These are phyloP conservation scores for Zaprionus lachaisei DNA, from an alignment of 1,140 invertebrate species.

Conservation along the genomic window DNA sequence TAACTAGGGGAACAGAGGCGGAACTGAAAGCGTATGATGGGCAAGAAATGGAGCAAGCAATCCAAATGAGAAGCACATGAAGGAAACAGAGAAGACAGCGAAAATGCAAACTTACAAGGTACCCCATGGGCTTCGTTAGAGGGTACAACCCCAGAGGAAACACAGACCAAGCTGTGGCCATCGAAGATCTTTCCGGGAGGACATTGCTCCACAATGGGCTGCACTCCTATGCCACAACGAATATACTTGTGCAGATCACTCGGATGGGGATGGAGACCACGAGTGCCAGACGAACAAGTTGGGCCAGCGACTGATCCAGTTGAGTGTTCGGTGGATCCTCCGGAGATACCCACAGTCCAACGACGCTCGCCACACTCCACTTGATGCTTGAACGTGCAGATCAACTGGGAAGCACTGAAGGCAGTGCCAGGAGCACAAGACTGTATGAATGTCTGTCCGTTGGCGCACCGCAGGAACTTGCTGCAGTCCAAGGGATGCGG, in stretches of 20 bases:
- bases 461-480: conserved; percentile 88
- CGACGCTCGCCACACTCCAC: conserved; percentile 83
- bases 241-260: conserved; percentile 87
- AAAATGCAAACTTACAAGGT: conserved; percentile 53
- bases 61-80: conserved; percentile 54
- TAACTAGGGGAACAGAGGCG: conserved; percentile 47
- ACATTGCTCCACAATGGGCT: conserved; percentile 86
- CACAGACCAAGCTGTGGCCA: conserved; percentile 86
- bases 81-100: background rate
- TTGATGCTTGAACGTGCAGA: conserved; percentile 88
- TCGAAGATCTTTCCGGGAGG: conserved; percentile 88
- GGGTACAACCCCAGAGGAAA: conserved; percentile 85
- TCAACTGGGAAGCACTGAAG: conserved; percentile 86
- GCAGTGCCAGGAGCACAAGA: conserved; percentile 88
- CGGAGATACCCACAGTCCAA: background rate
- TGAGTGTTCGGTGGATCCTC: background rate
- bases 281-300: conserved; percentile 51
- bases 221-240: conserved; percentile 86
- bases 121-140: conserved; percentile 55
- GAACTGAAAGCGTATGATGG: conserved; percentile 40
- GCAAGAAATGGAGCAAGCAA: conserved; percentile 25
- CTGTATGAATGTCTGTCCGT: conserved; percentile 86
- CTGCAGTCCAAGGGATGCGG: conserved; percentile 88
- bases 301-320: background rate
- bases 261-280: conserved; percentile 87